Base-by-base conservation (phyloP, 2,113 vertebrate genomes). In the Tetrao urogallus region DNA sequence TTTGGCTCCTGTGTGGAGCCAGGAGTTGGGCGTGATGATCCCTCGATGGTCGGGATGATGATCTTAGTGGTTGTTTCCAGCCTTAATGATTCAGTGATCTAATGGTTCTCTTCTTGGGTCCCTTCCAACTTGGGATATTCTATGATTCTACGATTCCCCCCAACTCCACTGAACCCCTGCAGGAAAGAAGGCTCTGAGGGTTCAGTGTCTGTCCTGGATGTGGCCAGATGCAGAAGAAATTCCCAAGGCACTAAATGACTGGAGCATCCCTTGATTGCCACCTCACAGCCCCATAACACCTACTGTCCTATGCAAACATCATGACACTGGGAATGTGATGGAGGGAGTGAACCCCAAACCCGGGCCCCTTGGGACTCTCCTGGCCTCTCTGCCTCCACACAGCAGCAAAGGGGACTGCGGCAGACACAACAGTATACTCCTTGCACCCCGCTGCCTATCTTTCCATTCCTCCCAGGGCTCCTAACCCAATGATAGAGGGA, bases 151-250 rank as follows among this genome's bases (percentile, higher is more conserved):
- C 27, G 27, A 54, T 54, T 17, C 27, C 15, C 8, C 16, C 58
- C 6, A 27, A 1, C 15, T 4, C 0, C 2, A 0, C 0, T 8
- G 19, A 88, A 21, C 42, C 36, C 15, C 50, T 0, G 3, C 3
- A 42, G 45, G 11, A 25, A 42, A 57, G 74, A 12, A 66, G 45
- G 27, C 10, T 77, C 63, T 6, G 63, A 1, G 76, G 60, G 34
- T 16, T 40, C 50, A n/a, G 45, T 13, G 11, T 7, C 58, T 90
- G 71, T 24, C 6, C 17, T n/a, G 43, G 16, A 48, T 9, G 5
- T 0, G 32, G n/a, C 18, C 57, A 79, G 42, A 34, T 7, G 60
- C 0, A 1, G 19, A 34, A 12, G 10, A 47, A n/a, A 10, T 8
- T 72, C 25, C 45, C 76, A n/a, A 56, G 32, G 8, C 8, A 18